Evolutionary conservation across 2,113 vertebrate species (phyloP), one percentile per base, ranked within the genome.

Genomic region (Xiphophorus maculatus): DNA sequence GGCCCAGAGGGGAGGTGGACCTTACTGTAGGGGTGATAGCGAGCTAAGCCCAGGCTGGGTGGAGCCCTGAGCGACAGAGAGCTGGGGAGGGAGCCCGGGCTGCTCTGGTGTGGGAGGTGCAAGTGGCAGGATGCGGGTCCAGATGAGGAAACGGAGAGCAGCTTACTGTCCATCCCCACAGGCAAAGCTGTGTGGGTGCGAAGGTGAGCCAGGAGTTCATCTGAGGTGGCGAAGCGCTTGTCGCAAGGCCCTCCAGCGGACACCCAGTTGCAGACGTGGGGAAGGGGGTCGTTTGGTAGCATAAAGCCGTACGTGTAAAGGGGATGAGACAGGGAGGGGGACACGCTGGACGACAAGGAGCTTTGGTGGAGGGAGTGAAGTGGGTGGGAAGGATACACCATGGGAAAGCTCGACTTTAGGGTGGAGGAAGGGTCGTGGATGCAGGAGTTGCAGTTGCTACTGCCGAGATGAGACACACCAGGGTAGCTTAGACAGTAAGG

Each of bases 301-400:
- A 99, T 96, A 95, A 98, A 99, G 94, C 97, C 96, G 4, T 99
- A 98, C 51, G 96, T 96, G 93, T 98, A 99, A 81, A 99, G 95
- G 0, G 97, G 97, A 66, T 98, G 97, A 0, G 96, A 94, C 60
- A 98, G 94, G 6, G 97, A 94, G 71, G 93, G 94, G 1, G 96
- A 95, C 61, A 94, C 95, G 68, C 95, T 85, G 91, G 96, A 96
- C 0, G 97, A 96, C 82, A 97, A 92, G 28, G 95, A 93, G 84
- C 93, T 93, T 33, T 93, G 89, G 91, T 97, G 97, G 80, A 97
- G 95, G 4, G 97, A 95, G 89, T 98, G 97, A 71, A 98, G 95
- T 0, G 96, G 97, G 90, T 97, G 97, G 63, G 95, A 88, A 29
- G 97, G 96, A 80, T 99, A 99, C 87, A 98, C 96, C 93, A 99